Percentiles rank a stretch among this genome's conserved stretches.
These are phyloP conservation scores for Dromius quadrimaculatus DNA, from an alignment of 2,888 invertebrate species.

Conservation along the genomic window DNA sequence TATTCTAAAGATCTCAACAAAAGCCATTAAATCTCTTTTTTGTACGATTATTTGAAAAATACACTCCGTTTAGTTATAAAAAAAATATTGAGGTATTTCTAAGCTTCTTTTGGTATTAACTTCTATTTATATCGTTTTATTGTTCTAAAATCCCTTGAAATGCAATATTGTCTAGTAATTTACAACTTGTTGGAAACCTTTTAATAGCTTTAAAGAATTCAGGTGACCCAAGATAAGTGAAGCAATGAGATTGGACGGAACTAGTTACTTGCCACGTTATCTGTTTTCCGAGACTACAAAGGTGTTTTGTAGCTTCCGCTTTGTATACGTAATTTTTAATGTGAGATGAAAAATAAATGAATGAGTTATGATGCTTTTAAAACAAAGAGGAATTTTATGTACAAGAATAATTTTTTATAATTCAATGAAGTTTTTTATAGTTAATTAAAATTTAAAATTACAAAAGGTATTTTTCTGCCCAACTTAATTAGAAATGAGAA, in stretches of 20 bases:
- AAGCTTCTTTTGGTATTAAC: no score
- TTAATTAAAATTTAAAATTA: slow-evolving; percentile 13
- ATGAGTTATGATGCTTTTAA: slow-evolving; percentile 29
- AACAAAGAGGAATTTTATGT: slow-evolving; percentile 25
- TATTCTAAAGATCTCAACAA: no score
- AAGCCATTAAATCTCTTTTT: no score
- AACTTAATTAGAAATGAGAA: not conserved
- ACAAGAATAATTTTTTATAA: not conserved
- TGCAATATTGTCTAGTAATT: slow-evolving; percentile 10
- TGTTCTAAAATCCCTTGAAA: slow-evolving; percentile 7
- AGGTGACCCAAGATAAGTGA: slow-evolving; percentile 7
- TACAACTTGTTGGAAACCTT: slow-evolving; percentile 38
- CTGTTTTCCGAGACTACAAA: not conserved
- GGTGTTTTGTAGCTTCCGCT: not conserved
- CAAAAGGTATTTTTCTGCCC: not conserved
- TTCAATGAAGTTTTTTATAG: slow-evolving; percentile 5
- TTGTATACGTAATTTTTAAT: slow-evolving; percentile 20
- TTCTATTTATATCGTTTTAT: no score
- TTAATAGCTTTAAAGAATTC: slow-evolving; percentile 30
- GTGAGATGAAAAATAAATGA: slow-evolving; percentile 5
- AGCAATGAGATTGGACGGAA: slow-evolving; percentile 29
- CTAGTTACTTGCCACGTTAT: slow-evolving; percentile 2
- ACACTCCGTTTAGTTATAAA: no score
- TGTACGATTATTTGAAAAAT: no score
- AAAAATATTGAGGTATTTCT: no score